Percentiles rank a stretch among this genome's conserved stretches.
Conservation (phyloP, 30 jellyfish, hydroid and myxozoan species). For the Rhopilema esculentum region DNA sequence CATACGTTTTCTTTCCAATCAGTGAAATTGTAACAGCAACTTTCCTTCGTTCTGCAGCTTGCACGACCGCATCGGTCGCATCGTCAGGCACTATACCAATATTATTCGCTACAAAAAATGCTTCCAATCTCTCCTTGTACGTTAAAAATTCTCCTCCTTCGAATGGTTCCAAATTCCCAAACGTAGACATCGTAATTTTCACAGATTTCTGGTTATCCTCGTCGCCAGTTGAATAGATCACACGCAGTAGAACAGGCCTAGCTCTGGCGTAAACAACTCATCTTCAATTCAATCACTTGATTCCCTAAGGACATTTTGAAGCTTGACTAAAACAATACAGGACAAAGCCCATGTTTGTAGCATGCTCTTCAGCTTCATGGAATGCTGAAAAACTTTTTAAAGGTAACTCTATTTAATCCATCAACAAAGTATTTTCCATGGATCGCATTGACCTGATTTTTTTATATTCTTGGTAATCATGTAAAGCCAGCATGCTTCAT, state of each 20-base stretch:
- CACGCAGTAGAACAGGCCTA: slow-evolving; percentile 1
- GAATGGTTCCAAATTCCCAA: slow-evolving; percentile 24
- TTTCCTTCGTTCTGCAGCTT: slow-evolving; percentile 23
- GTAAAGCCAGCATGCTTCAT: too few species aligned
- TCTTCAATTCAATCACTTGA: too few species aligned
- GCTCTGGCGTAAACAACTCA: too few species aligned
- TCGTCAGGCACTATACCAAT: slow-evolving; percentile 32
- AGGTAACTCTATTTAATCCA: too few species aligned
- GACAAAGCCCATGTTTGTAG: too few species aligned
- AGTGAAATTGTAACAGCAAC: slow-evolving; percentile 21
- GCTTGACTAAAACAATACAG: too few species aligned
- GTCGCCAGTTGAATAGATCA: slow-evolving; percentile 39
- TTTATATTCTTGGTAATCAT: too few species aligned
- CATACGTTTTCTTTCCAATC: slow-evolving; percentile 30
- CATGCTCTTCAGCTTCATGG: too few species aligned
- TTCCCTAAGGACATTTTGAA: too few species aligned
- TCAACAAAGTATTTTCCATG: too few species aligned
- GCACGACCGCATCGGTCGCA: slow-evolving; percentile 37
- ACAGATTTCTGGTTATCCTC: slow-evolving; percentile 11
- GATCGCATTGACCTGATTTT: too few species aligned
- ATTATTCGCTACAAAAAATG: slow-evolving; percentile 15
- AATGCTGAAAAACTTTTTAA: too few species aligned
- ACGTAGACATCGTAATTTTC: slow-evolving; percentile 26
- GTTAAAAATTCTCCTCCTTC: slow-evolving; percentile 15
- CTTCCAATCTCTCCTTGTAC: slow-evolving; percentile 30